Percentiles rank a stretch among this genome's conserved stretches.
phyloP scores from a whole-genome alignment of 2,797 vertebrate species.

The Hylomyscus alleni region DNA sequence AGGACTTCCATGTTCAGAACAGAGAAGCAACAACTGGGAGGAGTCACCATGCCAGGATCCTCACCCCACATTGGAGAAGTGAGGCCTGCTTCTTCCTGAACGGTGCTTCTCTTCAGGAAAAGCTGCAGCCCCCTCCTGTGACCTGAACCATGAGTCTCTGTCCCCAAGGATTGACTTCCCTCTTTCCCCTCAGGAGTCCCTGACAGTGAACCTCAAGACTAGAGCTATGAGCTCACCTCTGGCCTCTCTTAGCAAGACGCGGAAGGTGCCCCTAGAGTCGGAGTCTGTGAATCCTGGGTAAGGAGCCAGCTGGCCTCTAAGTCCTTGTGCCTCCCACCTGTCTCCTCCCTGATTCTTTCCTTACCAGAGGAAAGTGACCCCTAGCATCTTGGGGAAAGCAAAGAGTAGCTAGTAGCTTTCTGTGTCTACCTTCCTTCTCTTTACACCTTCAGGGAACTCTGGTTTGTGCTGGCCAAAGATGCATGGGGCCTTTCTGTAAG shows the following conservation, averaged over 20 bases:
- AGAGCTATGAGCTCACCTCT: slow-evolving; percentile 91
- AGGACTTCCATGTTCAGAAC: neutral
- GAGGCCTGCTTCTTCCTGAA: neutral
- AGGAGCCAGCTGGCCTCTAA: neutral
- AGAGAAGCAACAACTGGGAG: neutral
- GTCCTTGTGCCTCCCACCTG: neutral
- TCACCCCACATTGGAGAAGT: neutral
- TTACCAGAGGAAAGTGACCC: neutral
- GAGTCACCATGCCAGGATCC: neutral
- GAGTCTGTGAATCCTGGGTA: slow-evolving; percentile 85
- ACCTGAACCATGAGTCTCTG: neutral
- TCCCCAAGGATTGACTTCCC: slow-evolving; percentile 18
- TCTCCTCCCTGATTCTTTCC: neutral
- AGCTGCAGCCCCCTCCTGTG: neutral
- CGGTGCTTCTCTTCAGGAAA: neutral
- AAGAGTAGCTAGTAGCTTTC: neutral
- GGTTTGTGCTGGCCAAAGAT: neutral
- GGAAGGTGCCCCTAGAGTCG: slow-evolving; percentile 85
- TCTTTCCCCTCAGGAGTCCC: slow-evolving; percentile 67
- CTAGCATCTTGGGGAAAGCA: neutral
- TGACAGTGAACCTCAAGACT: slow-evolving; percentile 63
- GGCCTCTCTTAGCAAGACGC: slow-evolving; percentile 90
- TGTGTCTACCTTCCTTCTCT: neutral
- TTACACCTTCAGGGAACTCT: neutral
- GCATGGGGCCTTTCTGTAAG: neutral